These are phyloP conservation scores for Erythrocebus patas DNA, from an alignment of 2,113 vertebrate genomes.

Conservation along the genomic window DNA sequence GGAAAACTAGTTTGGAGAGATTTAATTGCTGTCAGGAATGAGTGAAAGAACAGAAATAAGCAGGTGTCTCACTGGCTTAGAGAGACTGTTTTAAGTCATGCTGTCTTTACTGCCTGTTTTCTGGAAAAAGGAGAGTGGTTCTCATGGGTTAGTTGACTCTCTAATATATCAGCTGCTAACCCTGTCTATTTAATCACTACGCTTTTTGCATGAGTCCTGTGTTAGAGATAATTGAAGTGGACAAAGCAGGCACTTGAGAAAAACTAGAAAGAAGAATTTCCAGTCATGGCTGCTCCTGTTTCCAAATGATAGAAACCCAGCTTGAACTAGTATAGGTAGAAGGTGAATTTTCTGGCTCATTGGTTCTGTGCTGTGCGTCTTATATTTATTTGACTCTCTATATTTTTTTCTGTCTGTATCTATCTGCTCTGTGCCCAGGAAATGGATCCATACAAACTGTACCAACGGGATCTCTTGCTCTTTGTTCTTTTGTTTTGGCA, in stretches of 20 bases:
- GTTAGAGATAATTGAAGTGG: neutral
- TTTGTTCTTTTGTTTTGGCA: neutral
- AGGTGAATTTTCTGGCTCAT: neutral
- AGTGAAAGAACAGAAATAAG: conserved; percentile 23
- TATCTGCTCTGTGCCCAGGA: neutral
- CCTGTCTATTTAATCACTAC: neutral
- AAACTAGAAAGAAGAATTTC: conserved; percentile 4
- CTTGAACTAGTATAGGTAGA: neutral
- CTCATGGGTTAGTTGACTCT: neutral
- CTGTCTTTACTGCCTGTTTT: neutral
- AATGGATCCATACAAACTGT: neutral
- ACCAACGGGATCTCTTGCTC: rapidly evolving
- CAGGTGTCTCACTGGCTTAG: neutral
- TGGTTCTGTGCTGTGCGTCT: neutral
- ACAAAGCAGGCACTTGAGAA: neutral
- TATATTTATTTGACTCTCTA: neutral
- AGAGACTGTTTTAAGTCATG: neutral
- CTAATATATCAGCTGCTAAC: neutral
- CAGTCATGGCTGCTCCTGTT: neutral
- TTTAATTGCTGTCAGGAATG: conserved; percentile 45
- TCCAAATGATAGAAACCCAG: neutral
- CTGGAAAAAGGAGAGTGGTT: neutral
- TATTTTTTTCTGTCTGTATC: neutral
- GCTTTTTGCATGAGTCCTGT: neutral
- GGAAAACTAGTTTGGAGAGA: conserved; percentile 13